Conservation (phyloP, 2,113 vertebrate species). For the Oxyura jamaicensis region DNA sequence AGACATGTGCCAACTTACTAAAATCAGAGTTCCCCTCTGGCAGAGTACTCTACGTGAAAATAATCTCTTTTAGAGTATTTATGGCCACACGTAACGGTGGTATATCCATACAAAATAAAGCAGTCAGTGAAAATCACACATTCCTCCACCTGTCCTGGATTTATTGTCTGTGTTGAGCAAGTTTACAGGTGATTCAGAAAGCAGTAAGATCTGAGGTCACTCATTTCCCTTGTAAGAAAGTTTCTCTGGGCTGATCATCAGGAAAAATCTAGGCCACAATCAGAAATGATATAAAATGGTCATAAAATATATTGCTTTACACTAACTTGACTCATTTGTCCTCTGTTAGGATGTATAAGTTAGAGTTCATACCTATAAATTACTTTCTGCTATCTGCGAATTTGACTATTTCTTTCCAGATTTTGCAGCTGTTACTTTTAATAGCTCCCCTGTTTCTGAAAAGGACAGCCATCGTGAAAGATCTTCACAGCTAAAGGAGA, state of each 20-base stretch:
- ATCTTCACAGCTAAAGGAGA: not conserved
- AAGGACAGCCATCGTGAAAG: not conserved
- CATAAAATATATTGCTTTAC: not conserved
- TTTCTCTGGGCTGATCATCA: not conserved
- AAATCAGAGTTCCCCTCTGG: not conserved
- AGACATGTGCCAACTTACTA: not conserved
- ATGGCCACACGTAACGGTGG: not conserved
- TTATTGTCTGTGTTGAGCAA: not conserved
- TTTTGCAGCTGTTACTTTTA: constrained; percentile 3
- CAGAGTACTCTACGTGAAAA: not conserved
- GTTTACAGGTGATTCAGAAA: not conserved
- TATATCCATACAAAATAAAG: not conserved
- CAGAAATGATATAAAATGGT: not conserved
- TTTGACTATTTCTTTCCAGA: not conserved
- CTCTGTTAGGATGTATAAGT: not conserved
- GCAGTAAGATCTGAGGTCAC: not conserved
- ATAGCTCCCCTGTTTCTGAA: not conserved
- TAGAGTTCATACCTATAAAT: not conserved
- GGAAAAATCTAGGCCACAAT: not conserved
- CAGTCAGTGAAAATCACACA: not conserved
- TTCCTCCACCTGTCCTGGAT: not conserved
- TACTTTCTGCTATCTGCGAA: not conserved
- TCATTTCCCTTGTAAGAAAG: not conserved
- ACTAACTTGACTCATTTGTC: not conserved
- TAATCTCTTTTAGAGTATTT: not conserved